A percentile compares a stretch with the other conserved stretches of the same genome.
phyloP scores from a whole-genome alignment of 2,113 vertebrate genomes.

The Anoura caudifer region DNA sequence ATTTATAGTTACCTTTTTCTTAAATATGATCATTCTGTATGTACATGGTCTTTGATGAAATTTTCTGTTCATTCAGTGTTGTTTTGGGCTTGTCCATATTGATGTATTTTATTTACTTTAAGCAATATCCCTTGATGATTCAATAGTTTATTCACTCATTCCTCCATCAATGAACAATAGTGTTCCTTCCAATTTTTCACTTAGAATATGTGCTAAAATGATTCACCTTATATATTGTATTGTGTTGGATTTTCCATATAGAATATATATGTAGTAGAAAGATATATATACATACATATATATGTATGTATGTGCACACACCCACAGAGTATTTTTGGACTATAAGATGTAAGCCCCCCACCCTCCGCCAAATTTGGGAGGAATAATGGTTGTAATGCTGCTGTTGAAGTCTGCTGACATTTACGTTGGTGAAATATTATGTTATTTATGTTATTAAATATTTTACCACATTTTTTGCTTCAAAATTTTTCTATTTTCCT shows the following conservation, averaged over 20 bases:
- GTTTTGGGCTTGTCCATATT: neutral
- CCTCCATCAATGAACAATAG: neutral
- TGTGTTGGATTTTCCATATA: neutral
- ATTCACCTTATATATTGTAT: neutral
- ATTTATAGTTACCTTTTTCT: neutral
- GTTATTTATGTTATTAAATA: too few relatives aligned
- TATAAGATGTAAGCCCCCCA: too few relatives aligned
- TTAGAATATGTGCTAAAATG: neutral
- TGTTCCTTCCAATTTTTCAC: neutral
- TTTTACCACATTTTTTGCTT: too few relatives aligned
- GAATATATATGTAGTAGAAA: neutral
- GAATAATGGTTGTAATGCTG: too few relatives aligned
- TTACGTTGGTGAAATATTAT: too few relatives aligned
- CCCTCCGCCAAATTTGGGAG: too few relatives aligned
- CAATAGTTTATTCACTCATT: neutral
- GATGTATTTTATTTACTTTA: neutral
- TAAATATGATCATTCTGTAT: neutral
- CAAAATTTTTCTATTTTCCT: too few relatives aligned
- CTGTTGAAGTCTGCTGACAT: too few relatives aligned
- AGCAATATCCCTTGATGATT: neutral
- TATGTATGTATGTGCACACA: too few relatives aligned
- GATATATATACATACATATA: too few relatives aligned
- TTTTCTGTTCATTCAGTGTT: neutral
- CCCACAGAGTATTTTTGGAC: too few relatives aligned
- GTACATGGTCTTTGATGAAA: neutral